Evolutionary conservation across 2,888 invertebrate species (phyloP), one percentile per base, ranked within the genome.

Genomic region (Theodoxus fluviatilis): DNA sequence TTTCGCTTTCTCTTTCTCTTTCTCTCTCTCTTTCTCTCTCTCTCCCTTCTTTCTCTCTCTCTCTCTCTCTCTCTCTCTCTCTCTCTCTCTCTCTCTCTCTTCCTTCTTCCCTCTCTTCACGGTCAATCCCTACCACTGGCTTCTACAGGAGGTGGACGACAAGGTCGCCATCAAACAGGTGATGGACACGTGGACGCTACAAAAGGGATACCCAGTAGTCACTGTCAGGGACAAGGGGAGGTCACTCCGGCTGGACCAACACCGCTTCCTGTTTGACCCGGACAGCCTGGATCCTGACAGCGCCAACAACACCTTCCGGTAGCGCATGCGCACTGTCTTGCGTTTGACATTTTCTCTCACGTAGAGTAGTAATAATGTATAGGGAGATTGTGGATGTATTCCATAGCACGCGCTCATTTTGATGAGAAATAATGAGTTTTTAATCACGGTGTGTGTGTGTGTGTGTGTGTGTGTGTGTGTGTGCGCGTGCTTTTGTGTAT

Each of bases 151-250:
- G n/a, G 76, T 80, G 0, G 77, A 78, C 49, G 70, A 76, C 59
- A 71, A 73, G 7, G 75, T 72, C 37, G 74, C 79, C 31, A 78
- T 83, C 18, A 76, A 77, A n/a, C 73, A 74, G 55, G 80, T 81
- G 6, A 83, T 83, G 83, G 80, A 81, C 75, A 80, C 81, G 22
- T 83, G 83, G 83, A 81, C 82, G 0, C 71, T 76, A 47, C 83
- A 83, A 72, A 83, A 81, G 81, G 83, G 83, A 0, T 83, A 81
- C 49, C 83, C 83, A 6, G 77, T 83, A 22, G 75, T 83, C 18
- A 78, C 68, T 0, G 74, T 83, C 15, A 64, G 61, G 6, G 68
- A 73, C n/a, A 64, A 73, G 0, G 80, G 77, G 0, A 71, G 74
- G 66, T 68, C 66, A 9, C 83, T 78, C 72, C 66, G 73, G 1